Conservation (phyloP, 2,888 invertebrate genomes). For the Romanomermis culicivorax region DNA sequence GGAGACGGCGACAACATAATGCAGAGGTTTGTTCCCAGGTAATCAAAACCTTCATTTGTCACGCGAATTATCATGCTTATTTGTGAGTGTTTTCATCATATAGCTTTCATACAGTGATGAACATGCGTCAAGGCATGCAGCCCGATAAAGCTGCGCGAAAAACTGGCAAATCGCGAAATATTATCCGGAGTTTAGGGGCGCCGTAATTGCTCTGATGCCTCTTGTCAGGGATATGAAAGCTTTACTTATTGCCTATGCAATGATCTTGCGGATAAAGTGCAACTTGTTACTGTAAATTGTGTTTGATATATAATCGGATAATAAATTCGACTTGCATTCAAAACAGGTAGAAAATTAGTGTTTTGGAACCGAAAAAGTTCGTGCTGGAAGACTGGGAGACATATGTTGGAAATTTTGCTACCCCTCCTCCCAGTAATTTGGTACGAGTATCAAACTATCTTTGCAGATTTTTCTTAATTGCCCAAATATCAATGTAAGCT, state of each 20-base stretch:
- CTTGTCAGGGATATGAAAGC: slow-evolving; percentile 20
- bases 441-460: no score
- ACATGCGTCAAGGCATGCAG: slow-evolving; percentile 53
- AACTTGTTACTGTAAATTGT: not conserved
- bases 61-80: not conserved
- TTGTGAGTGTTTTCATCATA: slow-evolving; percentile 17
- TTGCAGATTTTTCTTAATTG: no score
- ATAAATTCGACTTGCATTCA: no score
- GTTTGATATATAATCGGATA: no score
- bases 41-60: slow-evolving; percentile 10
- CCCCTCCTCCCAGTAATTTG: no score
- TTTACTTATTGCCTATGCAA: slow-evolving; percentile 13
- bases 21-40: slow-evolving; percentile 79
- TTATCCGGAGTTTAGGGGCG: slow-evolving; percentile 64
- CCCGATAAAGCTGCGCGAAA: slow-evolving; percentile 50
- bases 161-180: slow-evolving; percentile 49
- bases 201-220: slow-evolving; percentile 53
- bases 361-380: no score
- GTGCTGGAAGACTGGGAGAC: no score
- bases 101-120: slow-evolving; percentile 66
- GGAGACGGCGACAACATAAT: slow-evolving; percentile 97
- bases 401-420: no score
- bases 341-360: no score
- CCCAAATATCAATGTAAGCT: no score
- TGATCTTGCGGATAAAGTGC: not conserved